phyloP scores from a whole-genome alignment of 2,113 vertebrate species.

The Chlorodrepanis virens region DNA sequence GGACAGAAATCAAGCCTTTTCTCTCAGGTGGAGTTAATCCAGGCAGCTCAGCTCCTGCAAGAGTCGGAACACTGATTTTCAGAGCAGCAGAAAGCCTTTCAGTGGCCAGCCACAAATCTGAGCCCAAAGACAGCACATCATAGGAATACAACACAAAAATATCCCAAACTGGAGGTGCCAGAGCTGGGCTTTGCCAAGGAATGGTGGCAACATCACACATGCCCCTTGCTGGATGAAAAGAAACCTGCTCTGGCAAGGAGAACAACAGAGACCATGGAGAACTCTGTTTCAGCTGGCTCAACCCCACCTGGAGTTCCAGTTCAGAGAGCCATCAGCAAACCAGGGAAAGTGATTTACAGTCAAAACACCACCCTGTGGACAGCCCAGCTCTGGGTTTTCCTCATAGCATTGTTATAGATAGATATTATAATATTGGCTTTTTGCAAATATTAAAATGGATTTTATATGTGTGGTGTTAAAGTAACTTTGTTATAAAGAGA shows the following conservation, averaged over 20 bases:
- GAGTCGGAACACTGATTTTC: background rate
- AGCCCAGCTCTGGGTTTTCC: background rate
- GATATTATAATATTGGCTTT: background rate
- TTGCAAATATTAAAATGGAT: background rate
- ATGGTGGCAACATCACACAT: accelerated
- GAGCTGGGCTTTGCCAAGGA: background rate
- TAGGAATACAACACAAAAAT: background rate
- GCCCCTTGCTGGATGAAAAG: background rate
- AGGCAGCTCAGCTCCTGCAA: background rate
- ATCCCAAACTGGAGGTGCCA: background rate
- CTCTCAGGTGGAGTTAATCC: too few species aligned
- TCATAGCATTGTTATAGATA: background rate
- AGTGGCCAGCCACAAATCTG: background rate
- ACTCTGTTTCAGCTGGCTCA: background rate
- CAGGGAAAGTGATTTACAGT: background rate
- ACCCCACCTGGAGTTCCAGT: background rate
- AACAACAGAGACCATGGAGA: accelerated
- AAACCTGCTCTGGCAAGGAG: background rate
- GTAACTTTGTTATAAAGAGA: background rate
- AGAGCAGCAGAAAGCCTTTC: background rate
- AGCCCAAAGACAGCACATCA: background rate
- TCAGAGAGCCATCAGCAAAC: background rate
- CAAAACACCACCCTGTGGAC: background rate
- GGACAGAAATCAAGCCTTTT: background rate
- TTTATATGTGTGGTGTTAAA: background rate